Evolutionary conservation across 1,140 invertebrate genomes (phyloP).

Genomic region (Pararge aegeria): DNA sequence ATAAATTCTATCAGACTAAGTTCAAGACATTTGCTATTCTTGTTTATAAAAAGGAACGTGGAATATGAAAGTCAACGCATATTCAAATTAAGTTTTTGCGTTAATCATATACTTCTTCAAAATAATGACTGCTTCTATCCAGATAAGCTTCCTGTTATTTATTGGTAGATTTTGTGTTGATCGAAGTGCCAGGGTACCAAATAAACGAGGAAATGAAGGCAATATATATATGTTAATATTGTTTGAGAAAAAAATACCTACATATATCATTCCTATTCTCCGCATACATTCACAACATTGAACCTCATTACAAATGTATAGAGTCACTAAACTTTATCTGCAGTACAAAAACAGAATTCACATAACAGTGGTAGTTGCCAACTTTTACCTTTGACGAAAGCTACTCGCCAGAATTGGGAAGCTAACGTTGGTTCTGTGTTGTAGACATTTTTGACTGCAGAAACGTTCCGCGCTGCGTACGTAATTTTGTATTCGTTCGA

Average conservation of each 20-base stretch:
- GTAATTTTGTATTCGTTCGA: neutral
- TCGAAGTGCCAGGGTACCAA: too few relatives aligned
- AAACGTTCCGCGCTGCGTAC: neutral
- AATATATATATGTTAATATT: neutral
- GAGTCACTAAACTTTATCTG: conserved; percentile 2
- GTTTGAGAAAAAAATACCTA: neutral
- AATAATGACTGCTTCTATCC: too few relatives aligned
- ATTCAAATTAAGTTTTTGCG: too few relatives aligned
- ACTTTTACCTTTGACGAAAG: conserved; percentile 12
- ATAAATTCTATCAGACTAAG: too few relatives aligned
- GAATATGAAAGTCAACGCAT: too few relatives aligned
- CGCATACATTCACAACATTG: neutral
- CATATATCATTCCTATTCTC: neutral
- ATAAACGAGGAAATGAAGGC: neutral
- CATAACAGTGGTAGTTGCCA: conserved; percentile 9
- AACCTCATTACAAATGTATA: conserved; percentile 9
- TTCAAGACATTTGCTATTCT: too few relatives aligned
- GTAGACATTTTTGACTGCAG: neutral
- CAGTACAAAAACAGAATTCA: conserved; percentile 10
- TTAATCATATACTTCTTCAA: too few relatives aligned
- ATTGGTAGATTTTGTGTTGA: too few relatives aligned
- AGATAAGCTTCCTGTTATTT: too few relatives aligned
- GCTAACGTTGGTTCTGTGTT: conserved; percentile 4
- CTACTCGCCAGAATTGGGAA: neutral
- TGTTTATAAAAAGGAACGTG: too few relatives aligned